These are phyloP conservation scores for Pteropus rufus DNA, from an alignment of 2,797 vertebrate species.

Conservation along the genomic window DNA sequence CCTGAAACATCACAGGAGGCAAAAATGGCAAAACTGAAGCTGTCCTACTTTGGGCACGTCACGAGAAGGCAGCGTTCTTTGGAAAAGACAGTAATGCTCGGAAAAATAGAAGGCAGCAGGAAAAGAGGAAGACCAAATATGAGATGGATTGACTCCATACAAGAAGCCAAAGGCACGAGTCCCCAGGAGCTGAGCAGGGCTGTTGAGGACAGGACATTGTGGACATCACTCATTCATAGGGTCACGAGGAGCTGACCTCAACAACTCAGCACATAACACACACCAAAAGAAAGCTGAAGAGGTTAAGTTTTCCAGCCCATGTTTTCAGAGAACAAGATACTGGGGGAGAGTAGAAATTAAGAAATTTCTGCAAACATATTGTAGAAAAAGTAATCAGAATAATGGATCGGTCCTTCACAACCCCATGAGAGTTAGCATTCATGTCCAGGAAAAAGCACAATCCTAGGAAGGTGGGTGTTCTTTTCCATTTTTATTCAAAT, in stretches of 20 bases:
- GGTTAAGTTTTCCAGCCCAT: not conserved
- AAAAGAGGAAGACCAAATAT: not conserved
- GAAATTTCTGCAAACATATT: not conserved
- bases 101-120: not conserved
- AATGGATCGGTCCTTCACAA: not conserved
- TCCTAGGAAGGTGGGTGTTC: not conserved
- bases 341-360: not conserved
- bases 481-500: conserved; percentile 13
- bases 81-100: not conserved
- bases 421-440: rapidly evolving
- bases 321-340: not conserved
- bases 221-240: not conserved
- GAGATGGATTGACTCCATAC: not conserved
- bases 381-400: not conserved
- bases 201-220: too few relatives aligned
- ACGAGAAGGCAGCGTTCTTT: not conserved
- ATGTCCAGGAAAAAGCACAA: not conserved
- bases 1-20: not conserved
- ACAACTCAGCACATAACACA: not conserved
- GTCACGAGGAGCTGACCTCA: not conserved
- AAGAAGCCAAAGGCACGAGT: not conserved
- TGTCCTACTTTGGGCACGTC: not conserved
- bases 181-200: not conserved
- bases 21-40: not conserved
- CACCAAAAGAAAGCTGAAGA: not conserved